Conservation (phyloP, 2,113 vertebrate species). For the Zonotrichia leucophrys region DNA sequence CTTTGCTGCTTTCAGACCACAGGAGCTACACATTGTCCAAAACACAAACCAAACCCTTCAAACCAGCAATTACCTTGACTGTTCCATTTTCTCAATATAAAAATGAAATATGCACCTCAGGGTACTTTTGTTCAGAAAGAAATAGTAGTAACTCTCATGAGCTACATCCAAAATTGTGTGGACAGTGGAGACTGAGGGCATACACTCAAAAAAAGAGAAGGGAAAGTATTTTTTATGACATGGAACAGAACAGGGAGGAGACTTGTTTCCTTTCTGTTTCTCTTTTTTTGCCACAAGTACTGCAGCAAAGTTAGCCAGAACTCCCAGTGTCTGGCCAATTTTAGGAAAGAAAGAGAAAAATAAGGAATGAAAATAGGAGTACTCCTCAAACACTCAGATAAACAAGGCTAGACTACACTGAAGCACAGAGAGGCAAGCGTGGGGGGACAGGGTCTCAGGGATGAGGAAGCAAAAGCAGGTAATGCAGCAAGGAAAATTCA, state of each 20-base stretch:
- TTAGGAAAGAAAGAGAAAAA: background rate
- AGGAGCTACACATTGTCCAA: background rate
- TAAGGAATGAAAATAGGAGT: background rate
- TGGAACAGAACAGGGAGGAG: background rate
- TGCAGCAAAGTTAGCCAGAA: background rate
- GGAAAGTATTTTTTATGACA: background rate
- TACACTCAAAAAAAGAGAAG: background rate
- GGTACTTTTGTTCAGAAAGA: background rate
- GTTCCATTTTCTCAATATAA: background rate
- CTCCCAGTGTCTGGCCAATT: background rate
- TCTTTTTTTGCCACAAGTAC: background rate
- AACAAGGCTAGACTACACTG: background rate
- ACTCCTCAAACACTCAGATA: background rate
- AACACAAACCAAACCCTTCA: background rate
- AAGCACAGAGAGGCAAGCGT: background rate
- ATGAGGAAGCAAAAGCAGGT: background rate
- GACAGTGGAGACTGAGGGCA: background rate
- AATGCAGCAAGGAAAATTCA: background rate
- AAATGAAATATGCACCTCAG: background rate
- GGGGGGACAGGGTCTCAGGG: background rate
- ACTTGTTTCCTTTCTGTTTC: background rate
- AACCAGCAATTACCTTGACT: background rate
- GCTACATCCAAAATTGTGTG: background rate
- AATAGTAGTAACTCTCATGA: background rate
- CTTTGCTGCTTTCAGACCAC: background rate